Evolutionary conservation across 2,797 vertebrate genomes (phyloP), one percentile per base, ranked within the genome.

Genomic region (Sandelia bainsii): DNA sequence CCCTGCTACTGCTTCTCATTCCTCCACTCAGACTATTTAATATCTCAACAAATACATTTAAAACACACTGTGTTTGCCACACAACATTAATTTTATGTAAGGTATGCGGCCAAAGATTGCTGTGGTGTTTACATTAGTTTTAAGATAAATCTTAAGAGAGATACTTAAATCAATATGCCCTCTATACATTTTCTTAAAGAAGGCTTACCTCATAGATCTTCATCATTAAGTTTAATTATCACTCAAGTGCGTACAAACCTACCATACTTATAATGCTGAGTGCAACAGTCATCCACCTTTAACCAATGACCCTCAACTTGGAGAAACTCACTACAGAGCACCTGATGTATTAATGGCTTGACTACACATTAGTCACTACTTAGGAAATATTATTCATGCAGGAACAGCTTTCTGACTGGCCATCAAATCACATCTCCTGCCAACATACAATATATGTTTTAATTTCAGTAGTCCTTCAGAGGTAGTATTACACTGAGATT

Each of bases 401-500:
- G 23, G 11, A 32, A 22, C 19, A 51, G 50, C 34, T 59, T 39
- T 65, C 51, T 50, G 34, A 3, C n/a, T 54, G n/a, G 25, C 29
- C 17, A 12, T 74, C 6, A 74, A 54, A 72, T 70, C 59, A 48
- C 51, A 65, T 42, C 53, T 74, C 65, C 75, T 75, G 70, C 19
- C 69, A 62, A 20, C 27, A 52, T 54, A 25, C 45, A 79, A 77
- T 66, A 77, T 53, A 54, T 61, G 23, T 34, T 69, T 80, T 77
- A 1, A 73, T 80, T 79, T 82, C 53, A 50, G 22, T 62, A n/a
- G 52, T 42, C 29, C 42, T 77, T 52, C 49, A 70, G 49, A 61
- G 37, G 37, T 2, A 0, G n/a, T 39, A 59, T 32, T 65, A 59
- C 22, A 25, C 50, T 23, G 29, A 77, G 60, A 73, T 69, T 68